phyloP scores from a whole-genome alignment of 2,113 vertebrate species.

The Lipotes vexillifer region DNA sequence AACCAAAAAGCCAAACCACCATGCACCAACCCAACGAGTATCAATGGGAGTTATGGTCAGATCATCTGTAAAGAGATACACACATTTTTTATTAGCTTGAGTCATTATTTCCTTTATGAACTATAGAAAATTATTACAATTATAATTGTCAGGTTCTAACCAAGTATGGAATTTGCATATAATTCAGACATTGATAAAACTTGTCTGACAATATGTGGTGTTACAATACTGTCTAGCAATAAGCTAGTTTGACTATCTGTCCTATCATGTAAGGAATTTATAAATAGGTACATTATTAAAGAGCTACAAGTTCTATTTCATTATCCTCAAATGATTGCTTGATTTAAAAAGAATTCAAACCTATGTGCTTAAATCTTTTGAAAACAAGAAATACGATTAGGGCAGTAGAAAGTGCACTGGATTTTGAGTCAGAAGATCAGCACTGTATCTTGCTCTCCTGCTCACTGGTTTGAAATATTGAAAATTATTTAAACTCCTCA shows the following conservation, averaged over 20 bases:
- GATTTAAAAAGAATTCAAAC: not conserved
- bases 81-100: not conserved
- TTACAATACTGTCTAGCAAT: not conserved
- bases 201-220: not conserved
- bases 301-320: not conserved
- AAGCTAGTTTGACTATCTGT: not conserved
- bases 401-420: not conserved
- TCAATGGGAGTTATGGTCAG: conserved; percentile 77
- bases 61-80: conserved; percentile 68
- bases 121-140: not conserved
- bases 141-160: not conserved
- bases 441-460: not conserved
- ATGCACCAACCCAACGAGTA: conserved; percentile 84
- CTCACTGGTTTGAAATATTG: not conserved
- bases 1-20: conserved; percentile 84
- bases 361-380: not conserved
- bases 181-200: not conserved
- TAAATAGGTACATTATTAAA: not conserved
- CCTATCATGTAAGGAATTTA: not conserved
- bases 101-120: not conserved
- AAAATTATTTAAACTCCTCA: not conserved
- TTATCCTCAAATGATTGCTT: not conserved
- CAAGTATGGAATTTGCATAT: not conserved
- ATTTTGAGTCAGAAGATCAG: not conserved
- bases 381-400: not conserved